Conservation (phyloP, 2,888 invertebrate species). For the Nasonia oneida region DNA sequence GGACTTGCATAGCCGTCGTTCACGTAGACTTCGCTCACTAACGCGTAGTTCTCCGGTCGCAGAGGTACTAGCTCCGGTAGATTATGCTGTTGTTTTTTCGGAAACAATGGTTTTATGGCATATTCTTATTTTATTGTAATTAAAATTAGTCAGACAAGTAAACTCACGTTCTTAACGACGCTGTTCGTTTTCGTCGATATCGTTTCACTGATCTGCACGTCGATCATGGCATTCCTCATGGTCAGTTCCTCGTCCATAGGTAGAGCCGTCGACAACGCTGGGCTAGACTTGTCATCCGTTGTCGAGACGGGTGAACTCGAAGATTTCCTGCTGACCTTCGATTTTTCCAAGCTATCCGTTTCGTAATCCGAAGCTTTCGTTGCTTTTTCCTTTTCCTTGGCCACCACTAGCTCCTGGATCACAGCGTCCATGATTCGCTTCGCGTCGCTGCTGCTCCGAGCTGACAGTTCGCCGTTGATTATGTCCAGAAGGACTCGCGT, state of each 20-base stretch:
- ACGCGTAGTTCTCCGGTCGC: conserved; percentile 82
- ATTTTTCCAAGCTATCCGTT: conserved; percentile 76
- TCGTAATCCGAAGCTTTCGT: conserved; percentile 70
- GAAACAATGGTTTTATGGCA: not conserved
- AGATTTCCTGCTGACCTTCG: conserved; percentile 67
- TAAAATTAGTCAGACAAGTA: not conserved
- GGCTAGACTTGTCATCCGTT: conserved; percentile 83
- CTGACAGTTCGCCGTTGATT: conserved; percentile 72
- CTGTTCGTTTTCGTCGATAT: conserved; percentile 79
- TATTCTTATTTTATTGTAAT: not conserved
- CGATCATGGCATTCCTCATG: conserved; percentile 88
- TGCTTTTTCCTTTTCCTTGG: conserved; percentile 66
- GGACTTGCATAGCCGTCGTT: conserved; percentile 85
- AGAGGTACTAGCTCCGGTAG: conserved; percentile 80
- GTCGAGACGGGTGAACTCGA: conserved; percentile 70
- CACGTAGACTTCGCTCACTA: conserved; percentile 90
- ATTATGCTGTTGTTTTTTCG: conserved; percentile 72
- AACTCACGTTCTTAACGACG: conserved; percentile 45
- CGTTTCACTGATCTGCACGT: conserved; percentile 82
- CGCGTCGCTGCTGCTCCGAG: conserved; percentile 69
- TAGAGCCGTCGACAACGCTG: conserved; percentile 86
- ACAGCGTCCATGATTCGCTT: conserved; percentile 79
- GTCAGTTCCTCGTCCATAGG: conserved; percentile 91
- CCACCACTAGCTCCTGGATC: conserved; percentile 78
- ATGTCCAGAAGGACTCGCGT: conserved; percentile 72